phyloP scores from a whole-genome alignment of 2,113 vertebrate genomes.

The Corythornis madagascariensis region DNA sequence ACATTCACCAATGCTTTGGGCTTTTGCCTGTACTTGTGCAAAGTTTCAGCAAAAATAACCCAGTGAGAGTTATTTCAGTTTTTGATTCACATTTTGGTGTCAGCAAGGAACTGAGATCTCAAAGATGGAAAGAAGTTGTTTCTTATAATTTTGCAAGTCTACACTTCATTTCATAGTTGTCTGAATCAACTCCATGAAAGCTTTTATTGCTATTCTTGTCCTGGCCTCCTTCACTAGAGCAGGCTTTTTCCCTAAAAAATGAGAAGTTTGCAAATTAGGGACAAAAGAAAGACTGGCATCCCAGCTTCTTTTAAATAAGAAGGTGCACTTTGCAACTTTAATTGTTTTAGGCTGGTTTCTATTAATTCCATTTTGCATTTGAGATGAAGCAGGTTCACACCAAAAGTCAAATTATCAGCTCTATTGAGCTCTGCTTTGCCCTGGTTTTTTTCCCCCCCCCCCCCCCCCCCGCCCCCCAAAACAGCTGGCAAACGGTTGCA shows the following conservation, averaged over 20 bases:
- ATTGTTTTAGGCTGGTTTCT: background rate
- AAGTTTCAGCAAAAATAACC: slow-evolving; percentile 15
- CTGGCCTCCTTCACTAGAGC: background rate
- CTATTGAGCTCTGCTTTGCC: background rate
- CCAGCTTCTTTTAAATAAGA: background rate
- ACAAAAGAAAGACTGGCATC: background rate
- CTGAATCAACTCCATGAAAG: background rate
- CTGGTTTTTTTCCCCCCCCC: rapidly evolving
- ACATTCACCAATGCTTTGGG: background rate
- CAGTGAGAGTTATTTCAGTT: background rate
- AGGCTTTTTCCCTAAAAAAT: background rate
- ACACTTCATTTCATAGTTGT: background rate
- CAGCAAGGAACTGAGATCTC: background rate
- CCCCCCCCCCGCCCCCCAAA: background rate
- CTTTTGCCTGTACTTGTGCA: background rate
- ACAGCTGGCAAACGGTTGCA: background rate
- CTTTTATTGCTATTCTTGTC: background rate
- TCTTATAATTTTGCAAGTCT: background rate
- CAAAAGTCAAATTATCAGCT: background rate
- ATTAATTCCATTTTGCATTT: background rate
- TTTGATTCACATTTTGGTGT: background rate
- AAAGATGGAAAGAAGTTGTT: background rate
- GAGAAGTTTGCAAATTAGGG: background rate
- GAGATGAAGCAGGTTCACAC: background rate
- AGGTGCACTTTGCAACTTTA: background rate